Percentiles rank a stretch among this genome's conserved stretches.
Conservation (phyloP, 2,888 invertebrate genomes). For the Drosophila neoperkinsi region DNA sequence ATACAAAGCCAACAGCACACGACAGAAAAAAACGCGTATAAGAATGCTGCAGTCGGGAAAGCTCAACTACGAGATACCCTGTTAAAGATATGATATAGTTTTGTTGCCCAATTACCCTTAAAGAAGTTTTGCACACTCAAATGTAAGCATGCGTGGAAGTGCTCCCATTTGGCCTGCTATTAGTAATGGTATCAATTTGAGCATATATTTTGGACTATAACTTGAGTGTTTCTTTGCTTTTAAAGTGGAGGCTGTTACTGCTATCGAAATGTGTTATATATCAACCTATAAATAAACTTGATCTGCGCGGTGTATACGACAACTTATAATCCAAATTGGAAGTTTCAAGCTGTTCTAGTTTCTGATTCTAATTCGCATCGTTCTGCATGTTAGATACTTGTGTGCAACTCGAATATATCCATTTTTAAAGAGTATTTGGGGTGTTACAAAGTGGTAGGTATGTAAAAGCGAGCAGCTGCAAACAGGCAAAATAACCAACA, state of each 20-base stretch:
- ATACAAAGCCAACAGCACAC: slow-evolving; percentile 20
- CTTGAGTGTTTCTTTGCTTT: background rate
- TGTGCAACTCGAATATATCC: background rate
- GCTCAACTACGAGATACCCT: background rate
- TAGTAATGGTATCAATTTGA: background rate
- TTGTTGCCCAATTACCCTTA: background rate
- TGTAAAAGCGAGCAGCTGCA: slow-evolving; percentile 32
- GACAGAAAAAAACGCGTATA: background rate
- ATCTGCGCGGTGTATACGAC: too few species aligned
- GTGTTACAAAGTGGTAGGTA: background rate
- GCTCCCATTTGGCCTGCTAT: background rate
- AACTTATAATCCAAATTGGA: background rate
- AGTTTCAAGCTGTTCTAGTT: background rate
- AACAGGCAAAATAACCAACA: slow-evolving; percentile 30
- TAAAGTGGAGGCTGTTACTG: background rate
- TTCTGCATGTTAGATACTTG: background rate
- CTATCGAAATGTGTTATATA: background rate
- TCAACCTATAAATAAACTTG: too few species aligned
- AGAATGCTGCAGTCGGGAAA: background rate
- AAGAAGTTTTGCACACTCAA: background rate
- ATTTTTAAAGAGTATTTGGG: background rate
- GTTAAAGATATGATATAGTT: background rate
- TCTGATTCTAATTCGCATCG: background rate
- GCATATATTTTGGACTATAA: background rate
- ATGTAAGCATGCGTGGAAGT: background rate